Base-by-base conservation (phyloP, 2,113 vertebrate genomes). In the Gasterosteus nipponicus region DNA sequence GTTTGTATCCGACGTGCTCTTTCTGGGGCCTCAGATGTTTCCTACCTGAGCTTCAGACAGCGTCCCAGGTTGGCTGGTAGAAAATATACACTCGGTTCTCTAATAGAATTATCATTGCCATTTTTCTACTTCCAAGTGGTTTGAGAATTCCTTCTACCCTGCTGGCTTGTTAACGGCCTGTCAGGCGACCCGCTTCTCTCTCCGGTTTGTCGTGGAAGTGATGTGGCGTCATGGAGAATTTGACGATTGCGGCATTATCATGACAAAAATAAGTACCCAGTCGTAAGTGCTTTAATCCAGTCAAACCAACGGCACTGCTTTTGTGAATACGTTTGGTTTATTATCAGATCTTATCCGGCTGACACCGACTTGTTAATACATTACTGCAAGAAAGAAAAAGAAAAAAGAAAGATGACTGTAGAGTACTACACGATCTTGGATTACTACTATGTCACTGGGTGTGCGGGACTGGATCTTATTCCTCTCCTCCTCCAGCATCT, bases 321-420 rank as follows among this genome's bases (percentile, higher is more conserved):
- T 9, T 49, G n/a, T 42, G 22, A 62, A 33, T 38, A 31, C 18
- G 2, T 63, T 19, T 8, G 9, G 10, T 67, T 53, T 31, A 69
- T 56, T 57, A 54, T 53, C 16, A 51, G 49, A 63, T 72, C 38
- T 54, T 19, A 74, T 69, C 31, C 12, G 18, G 57, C 46, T 41
- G 33, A 69, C 49, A n/a, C 22, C 22, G 22, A 26, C 22, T 26
- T 26, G 57, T 71, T 14, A 56, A 26, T 5, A 29, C 46, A 38
- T 53, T 58, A 26, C 22, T 29, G 44, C 22, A 26, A 26, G 22
- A 26, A 26, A 26, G 35, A 42, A 78, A 15, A 53, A n/a, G 8
- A 12, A 22, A 49, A 35, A 66, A 72, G 47, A 8, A 3, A 53
- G 26, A 59, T 44, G 41, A 54, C 44, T 7, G 6, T 46, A 26